Conservation (phyloP, 2,113 vertebrate genomes). For the Crypturellus undulatus region DNA sequence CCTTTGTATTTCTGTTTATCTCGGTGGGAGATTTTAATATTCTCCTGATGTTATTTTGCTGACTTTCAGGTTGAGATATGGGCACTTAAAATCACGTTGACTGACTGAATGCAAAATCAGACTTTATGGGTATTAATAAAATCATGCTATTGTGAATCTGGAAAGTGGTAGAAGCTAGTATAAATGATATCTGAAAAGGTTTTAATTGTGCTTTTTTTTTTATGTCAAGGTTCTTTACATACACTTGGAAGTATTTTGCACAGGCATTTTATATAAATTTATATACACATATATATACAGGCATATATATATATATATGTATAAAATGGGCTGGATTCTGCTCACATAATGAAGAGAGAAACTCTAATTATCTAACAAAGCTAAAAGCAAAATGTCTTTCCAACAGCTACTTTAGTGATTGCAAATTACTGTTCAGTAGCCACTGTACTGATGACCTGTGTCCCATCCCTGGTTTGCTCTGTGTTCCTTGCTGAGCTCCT, state of each 20-base stretch:
- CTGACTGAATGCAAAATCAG: conserved; percentile 55
- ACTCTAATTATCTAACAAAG: neutral
- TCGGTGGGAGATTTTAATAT: conserved; percentile 74
- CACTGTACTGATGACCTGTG: neutral
- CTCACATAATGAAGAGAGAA: neutral
- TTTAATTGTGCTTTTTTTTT: conserved; percentile 47
- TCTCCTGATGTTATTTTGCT: conserved; percentile 67
- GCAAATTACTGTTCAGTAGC: neutral
- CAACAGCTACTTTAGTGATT: neutral
- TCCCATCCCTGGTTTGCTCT: neutral
- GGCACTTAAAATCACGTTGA: conserved; percentile 62
- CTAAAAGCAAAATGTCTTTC: neutral
- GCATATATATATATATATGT: neutral
- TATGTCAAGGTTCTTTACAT: conserved; percentile 7
- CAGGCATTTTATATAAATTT: neutral
- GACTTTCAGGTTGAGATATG: conserved; percentile 63
- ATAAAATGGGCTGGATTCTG: neutral
- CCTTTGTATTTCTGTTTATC: conserved; percentile 68
- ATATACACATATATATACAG: no score
- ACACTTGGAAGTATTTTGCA: neutral
- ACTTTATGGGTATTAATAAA: conserved; percentile 64
- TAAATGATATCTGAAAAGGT: conserved; percentile 17
- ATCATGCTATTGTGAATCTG: conserved; percentile 24
- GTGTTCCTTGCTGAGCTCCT: neutral
- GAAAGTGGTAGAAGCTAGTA: conserved; percentile 14